A percentile compares a stretch with the other conserved stretches of the same genome.
These are phyloP conservation scores for Paratilapia polleni DNA, from an alignment of 2,113 vertebrate genomes.

Conservation along the genomic window DNA sequence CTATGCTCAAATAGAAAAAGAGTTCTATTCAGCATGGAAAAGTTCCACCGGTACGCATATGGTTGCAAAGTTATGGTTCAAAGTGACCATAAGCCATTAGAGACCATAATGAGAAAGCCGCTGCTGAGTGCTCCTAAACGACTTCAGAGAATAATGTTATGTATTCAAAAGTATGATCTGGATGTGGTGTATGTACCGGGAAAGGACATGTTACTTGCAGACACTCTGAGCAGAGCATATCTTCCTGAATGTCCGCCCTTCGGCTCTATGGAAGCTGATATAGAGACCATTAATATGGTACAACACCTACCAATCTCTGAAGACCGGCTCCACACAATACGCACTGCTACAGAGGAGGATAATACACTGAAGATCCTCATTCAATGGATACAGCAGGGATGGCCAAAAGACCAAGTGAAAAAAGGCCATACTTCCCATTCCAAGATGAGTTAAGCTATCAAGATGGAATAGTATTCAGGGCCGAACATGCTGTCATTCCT, in stretches of 20 bases:
- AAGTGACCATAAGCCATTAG: background rate
- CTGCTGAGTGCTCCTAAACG: background rate
- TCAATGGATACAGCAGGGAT: background rate
- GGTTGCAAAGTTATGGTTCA: background rate
- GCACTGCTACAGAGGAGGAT: background rate
- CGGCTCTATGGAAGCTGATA: background rate
- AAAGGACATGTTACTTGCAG: background rate
- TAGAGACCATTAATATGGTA: too few relatives aligned
- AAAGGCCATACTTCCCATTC: background rate
- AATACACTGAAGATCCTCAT: background rate
- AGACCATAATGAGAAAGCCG: background rate
- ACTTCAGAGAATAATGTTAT: background rate
- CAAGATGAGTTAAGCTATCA: background rate
- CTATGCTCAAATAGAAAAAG: constrained; percentile 18
- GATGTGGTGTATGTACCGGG: background rate
- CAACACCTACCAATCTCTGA: background rate
- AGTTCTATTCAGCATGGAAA: constrained; percentile 1
- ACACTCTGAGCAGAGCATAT: background rate
- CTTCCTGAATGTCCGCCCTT: background rate
- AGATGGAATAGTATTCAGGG: background rate
- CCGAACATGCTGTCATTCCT: background rate
- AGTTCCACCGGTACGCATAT: constrained; percentile 17
- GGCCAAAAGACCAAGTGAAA: background rate
- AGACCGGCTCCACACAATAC: background rate
- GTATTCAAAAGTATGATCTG: background rate